Conservation (phyloP, 1,140 invertebrate species). For the Vanessa tameamea region DNA sequence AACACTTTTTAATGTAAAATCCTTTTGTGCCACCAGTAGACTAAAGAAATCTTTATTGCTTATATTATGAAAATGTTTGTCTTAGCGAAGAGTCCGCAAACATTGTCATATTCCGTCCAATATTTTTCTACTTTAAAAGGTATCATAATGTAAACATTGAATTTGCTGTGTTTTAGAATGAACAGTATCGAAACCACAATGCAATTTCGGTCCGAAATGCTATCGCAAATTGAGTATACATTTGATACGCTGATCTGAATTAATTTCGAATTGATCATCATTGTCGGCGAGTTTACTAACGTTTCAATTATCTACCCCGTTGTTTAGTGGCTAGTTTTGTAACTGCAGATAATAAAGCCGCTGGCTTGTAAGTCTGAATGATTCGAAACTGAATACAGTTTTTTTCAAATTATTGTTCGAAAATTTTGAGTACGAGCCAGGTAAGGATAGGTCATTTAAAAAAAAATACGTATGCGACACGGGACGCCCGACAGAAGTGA, state of each 20-base stretch:
- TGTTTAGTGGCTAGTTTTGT: too few species aligned
- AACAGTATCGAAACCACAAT: too few species aligned
- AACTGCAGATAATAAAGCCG: too few species aligned
- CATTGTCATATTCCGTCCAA: neutral
- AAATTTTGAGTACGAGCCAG: too few species aligned
- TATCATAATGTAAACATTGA: neutral
- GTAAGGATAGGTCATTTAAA: too few species aligned
- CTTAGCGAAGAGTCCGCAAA: neutral
- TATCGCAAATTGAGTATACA: neutral
- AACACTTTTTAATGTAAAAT: neutral
- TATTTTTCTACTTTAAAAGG: constrained; percentile 11
- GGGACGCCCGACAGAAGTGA: too few species aligned
- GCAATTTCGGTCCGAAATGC: neutral
- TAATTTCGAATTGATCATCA: neutral
- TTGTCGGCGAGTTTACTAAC: too few species aligned
- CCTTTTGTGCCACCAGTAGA: neutral
- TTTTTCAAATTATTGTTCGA: too few species aligned
- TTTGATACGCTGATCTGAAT: neutral
- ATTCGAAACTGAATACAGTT: too few species aligned
- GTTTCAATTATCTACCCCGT: too few species aligned
- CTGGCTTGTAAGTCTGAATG: too few species aligned
- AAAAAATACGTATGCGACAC: too few species aligned
- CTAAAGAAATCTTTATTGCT: neutral
- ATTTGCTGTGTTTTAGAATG: neutral
- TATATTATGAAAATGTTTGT: constrained; percentile 2